Conservation (phyloP, 2,888 invertebrate species). For the Ichneumoninae sp. region DNA sequence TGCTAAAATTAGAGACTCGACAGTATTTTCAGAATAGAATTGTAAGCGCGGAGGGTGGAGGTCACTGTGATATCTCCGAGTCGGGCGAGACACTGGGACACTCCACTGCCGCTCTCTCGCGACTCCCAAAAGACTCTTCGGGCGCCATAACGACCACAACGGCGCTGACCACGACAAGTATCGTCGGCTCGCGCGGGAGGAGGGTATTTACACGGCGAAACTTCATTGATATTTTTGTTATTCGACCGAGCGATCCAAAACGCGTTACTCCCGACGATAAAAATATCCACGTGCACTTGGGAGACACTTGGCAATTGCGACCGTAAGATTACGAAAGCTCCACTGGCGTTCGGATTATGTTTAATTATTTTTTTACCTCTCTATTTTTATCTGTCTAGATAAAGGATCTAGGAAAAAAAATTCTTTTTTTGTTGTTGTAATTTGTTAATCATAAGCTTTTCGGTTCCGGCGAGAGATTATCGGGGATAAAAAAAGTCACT, state of each 20-base stretch:
- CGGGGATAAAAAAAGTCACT: too few relatives aligned
- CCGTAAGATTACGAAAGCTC: constrained; percentile 18
- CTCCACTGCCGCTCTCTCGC: too few relatives aligned
- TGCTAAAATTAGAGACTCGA: constrained; percentile 80
- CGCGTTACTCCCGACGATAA: constrained; percentile 16
- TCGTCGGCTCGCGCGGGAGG: constrained; percentile 4
- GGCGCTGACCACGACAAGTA: constrained; percentile 20
- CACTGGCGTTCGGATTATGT: neutral
- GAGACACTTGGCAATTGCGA: constrained; percentile 13
- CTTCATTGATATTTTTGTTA: constrained; percentile 32
- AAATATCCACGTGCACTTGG: constrained; percentile 18
- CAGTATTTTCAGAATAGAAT: constrained; percentile 80
- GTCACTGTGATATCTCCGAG: constrained; percentile 75
- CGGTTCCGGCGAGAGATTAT: too few relatives aligned
- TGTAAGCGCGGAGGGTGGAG: constrained; percentile 79
- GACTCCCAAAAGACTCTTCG: too few relatives aligned
- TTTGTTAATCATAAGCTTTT: too few relatives aligned
- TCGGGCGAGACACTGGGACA: too few relatives aligned
- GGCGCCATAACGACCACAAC: neutral
- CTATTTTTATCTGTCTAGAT: too few relatives aligned
- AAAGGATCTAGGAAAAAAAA: too few relatives aligned
- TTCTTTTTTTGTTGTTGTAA: too few relatives aligned
- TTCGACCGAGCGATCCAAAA: constrained; percentile 14
- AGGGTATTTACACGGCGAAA: constrained; percentile 7
- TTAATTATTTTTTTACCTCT: neutral